phyloP scores from a whole-genome alignment of 37 sponge, comb jelly and placozoan species.

The Halisarca cf. caerulea region DNA sequence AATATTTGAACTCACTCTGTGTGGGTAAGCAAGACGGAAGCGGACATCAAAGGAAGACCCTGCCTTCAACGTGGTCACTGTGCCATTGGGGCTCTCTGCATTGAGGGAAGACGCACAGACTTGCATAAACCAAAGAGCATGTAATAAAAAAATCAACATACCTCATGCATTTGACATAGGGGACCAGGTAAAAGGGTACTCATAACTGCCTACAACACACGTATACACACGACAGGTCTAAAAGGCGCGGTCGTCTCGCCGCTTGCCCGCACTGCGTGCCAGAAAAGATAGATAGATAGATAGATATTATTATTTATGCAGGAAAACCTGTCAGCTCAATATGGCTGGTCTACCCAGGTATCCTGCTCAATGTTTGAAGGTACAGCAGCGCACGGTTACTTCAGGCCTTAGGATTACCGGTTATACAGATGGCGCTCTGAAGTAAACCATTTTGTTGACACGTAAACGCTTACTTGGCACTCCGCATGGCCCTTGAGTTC shows the following conservation, averaged over 20 bases:
- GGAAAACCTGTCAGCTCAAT: neutral
- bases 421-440: too few species aligned
- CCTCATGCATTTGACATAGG: too few species aligned
- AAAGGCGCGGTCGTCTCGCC: too few species aligned
- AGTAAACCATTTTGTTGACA: too few species aligned
- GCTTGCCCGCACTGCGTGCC: too few species aligned
- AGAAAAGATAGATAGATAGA: too few species aligned
- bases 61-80: slow-evolving; percentile 44
- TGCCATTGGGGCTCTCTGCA: slow-evolving; percentile 13
- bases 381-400: too few species aligned
- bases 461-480: slow-evolving; percentile 54
- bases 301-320: neutral
- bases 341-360: neutral
- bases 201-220: too few species aligned
- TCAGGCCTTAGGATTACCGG: too few species aligned
- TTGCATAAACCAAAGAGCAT: neutral
- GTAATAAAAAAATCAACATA: neutral
- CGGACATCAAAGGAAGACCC: slow-evolving; percentile 48
- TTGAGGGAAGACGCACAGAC: neutral
- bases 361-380: too few species aligned
- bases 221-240: too few species aligned
- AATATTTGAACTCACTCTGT: slow-evolving; percentile 46
- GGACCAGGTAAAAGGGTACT: too few species aligned
- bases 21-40: slow-evolving; percentile 62
- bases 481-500: slow-evolving; percentile 83